These are phyloP conservation scores for Paracanthobrama guichenoti DNA, from an alignment of 2,113 vertebrate genomes.

Conservation along the genomic window DNA sequence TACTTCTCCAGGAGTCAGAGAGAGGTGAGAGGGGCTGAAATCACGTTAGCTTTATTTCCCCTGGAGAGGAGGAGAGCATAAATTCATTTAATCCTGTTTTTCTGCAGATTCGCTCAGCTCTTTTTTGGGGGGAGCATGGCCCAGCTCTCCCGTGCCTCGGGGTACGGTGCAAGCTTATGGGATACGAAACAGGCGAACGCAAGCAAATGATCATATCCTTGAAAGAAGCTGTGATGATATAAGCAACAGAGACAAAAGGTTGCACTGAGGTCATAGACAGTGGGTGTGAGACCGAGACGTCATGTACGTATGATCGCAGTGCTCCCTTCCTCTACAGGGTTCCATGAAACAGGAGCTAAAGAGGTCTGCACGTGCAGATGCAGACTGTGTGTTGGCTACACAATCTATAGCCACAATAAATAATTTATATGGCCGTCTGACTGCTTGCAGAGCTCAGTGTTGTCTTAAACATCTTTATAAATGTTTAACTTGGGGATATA, in stretches of 20 bases:
- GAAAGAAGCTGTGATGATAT: conserved; percentile 66
- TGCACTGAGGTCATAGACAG: conserved; percentile 66
- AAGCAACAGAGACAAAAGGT: conserved; percentile 59
- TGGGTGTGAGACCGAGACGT: conserved; percentile 44
- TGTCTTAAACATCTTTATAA: conserved; percentile 7
- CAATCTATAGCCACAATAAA: not conserved
- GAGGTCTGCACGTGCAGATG: not conserved
- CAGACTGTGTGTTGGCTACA: not conserved
- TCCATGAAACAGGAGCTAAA: not conserved
- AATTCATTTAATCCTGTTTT: conserved; percentile 83
- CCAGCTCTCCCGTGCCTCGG: conserved; percentile 67
- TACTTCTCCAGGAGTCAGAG: conserved; percentile 78
- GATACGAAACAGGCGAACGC: conserved; percentile 60
- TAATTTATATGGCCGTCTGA: not conserved
- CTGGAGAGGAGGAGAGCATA: conserved; percentile 70
- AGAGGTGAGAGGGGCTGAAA: conserved; percentile 81
- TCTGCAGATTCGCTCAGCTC: conserved; percentile 74
- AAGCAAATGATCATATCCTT: conserved; percentile 73
- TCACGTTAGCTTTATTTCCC: conserved; percentile 76
- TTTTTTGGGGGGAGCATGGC: conserved; percentile 67
- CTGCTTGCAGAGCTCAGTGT: not conserved
- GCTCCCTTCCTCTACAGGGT: not conserved
- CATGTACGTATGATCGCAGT: conserved; percentile 9
- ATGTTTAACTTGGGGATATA: too few relatives aligned
- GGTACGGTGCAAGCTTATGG: conserved; percentile 63